Conservation (phyloP, 2,888 invertebrate species). For the Corbicula japonica region DNA sequence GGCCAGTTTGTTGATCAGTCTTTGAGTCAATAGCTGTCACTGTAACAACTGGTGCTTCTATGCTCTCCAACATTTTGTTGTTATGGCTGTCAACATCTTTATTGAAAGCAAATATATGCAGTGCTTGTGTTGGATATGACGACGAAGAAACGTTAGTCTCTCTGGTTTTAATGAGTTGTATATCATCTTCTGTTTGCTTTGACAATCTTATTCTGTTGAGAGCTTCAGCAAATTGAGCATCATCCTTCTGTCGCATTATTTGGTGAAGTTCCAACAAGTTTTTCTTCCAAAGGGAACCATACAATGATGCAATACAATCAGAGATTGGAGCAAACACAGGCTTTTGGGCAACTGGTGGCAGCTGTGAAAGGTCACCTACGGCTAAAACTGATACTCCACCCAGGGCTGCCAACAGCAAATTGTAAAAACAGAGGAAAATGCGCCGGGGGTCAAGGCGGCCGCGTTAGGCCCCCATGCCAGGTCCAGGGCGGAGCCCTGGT, state of each 20-base stretch:
- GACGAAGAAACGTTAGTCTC: neutral
- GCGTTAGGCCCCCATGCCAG: too few species aligned
- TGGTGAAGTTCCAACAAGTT: conserved; percentile 34
- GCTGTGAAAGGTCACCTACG: conserved; percentile 45
- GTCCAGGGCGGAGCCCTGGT: too few species aligned
- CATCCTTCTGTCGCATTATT: conserved; percentile 45
- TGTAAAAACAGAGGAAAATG: too few species aligned
- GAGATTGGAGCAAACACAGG: conserved; percentile 17
- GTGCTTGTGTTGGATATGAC: conserved; percentile 12
- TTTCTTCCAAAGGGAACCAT: conserved; percentile 40
- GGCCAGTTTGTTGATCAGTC: neutral
- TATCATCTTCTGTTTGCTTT: conserved; percentile 46
- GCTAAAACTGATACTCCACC: conserved; percentile 43
- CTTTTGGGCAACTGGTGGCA: conserved; percentile 32
- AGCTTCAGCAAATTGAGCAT: conserved; percentile 26
- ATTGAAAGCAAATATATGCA: conserved; percentile 46
- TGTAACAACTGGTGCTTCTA: neutral
- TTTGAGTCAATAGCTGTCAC: neutral
- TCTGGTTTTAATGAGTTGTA: conserved; percentile 31
- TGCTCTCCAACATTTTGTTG: conserved; percentile 15
- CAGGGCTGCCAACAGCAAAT: too few species aligned
- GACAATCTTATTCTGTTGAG: conserved; percentile 37
- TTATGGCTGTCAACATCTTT: conserved; percentile 47
- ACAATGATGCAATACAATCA: conserved; percentile 25
- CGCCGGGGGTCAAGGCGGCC: too few species aligned